phyloP scores from a whole-genome alignment of 1,140 invertebrate genomes.

The Sitodiplosis mosellana region DNA sequence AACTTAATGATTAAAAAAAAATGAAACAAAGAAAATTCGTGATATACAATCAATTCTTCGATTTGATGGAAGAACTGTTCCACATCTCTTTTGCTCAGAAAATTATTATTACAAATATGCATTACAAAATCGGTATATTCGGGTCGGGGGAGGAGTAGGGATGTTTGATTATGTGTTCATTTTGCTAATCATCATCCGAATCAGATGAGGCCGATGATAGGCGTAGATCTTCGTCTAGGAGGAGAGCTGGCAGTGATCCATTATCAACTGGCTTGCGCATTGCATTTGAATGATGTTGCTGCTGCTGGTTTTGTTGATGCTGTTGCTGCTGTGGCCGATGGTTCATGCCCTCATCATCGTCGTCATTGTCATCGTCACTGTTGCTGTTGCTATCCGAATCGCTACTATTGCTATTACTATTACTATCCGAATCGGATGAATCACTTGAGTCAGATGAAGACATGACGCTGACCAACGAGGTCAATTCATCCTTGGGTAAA shows the following conservation, averaged over 20 bases:
- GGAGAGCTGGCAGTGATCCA: background rate
- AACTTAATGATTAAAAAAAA: too few species aligned
- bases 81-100: too few species aligned
- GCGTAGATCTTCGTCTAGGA: conserved; percentile 46
- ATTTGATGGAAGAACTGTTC: too few species aligned
- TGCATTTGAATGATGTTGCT: background rate
- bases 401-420: conserved; percentile 1
- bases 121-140: too few species aligned
- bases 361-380: conserved; percentile 8
- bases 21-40: too few species aligned
- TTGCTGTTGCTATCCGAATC: background rate
- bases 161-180: too few species aligned
- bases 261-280: background rate
- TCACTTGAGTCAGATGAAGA: background rate
- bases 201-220: conserved; percentile 29
- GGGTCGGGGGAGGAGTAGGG: too few species aligned
- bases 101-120: too few species aligned
- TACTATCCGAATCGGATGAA: too few species aligned
- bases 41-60: too few species aligned
- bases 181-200: conserved; percentile 14
- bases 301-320: background rate
- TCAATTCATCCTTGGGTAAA: background rate
- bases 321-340: background rate
- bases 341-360: conserved; percentile 8
- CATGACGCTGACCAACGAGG: background rate